phyloP scores from a whole-genome alignment of 2,888 invertebrate genomes.

The Melieria omissa region DNA sequence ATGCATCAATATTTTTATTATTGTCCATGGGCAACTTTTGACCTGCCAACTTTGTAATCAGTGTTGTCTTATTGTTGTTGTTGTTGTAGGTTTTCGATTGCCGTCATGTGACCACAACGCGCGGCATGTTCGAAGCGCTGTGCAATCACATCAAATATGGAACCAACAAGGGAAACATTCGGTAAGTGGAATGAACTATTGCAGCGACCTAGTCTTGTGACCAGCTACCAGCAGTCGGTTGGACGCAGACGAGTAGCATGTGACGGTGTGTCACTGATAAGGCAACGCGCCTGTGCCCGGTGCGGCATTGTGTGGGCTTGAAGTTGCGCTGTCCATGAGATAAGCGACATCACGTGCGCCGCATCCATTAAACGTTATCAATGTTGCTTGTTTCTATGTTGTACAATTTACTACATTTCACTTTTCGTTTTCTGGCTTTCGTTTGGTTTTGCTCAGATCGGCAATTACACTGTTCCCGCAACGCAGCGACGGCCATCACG shows the following conservation, averaged over 20 bases:
- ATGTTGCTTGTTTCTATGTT: not conserved
- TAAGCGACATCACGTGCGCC: too few species aligned
- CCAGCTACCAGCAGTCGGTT: too few species aligned
- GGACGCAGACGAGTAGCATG: too few species aligned
- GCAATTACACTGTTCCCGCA: conserved; percentile 96
- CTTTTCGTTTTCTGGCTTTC: not conserved
- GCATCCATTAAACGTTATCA: not conserved
- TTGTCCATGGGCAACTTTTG: too few species aligned
- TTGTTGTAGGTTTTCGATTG: conserved; percentile 89
- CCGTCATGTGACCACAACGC: conserved; percentile 92
- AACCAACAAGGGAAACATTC: conserved; percentile 95
- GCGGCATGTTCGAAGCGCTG: conserved; percentile 96
- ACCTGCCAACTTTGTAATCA: too few species aligned
- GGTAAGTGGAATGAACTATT: conserved; percentile 69
- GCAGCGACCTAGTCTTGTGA: too few species aligned
- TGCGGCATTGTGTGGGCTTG: too few species aligned
- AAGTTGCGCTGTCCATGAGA: too few species aligned
- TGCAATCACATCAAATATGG: conserved; percentile 98
- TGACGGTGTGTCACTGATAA: too few species aligned
- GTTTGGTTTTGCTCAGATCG: conserved; percentile 72
- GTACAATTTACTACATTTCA: conserved; percentile 1
- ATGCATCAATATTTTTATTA: not conserved
- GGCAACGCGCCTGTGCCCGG: not conserved
- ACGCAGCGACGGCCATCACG: conserved; percentile 86
- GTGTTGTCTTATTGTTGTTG: conserved; percentile 44